Conservation (phyloP, 2,888 invertebrate genomes). For the Mesorhabditis belari region DNA sequence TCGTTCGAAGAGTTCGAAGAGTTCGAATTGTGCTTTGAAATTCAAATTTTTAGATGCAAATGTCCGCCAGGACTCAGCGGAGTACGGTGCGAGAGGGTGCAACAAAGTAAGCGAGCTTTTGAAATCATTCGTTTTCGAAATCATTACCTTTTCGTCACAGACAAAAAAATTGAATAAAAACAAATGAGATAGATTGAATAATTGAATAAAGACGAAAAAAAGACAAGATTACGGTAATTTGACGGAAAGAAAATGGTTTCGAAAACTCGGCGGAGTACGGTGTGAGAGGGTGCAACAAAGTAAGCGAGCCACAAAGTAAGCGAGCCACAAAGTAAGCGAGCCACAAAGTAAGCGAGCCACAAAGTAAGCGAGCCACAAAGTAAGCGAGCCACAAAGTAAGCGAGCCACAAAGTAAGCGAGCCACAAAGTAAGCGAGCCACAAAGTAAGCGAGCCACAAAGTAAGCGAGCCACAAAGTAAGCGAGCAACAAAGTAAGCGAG, state of each 20-base stretch:
- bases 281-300: slow-evolving; percentile 18
- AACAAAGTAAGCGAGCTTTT: slow-evolving; percentile 12
- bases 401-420: too few species aligned
- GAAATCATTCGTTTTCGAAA: background rate
- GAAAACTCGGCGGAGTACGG: slow-evolving; percentile 20
- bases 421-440: too few species aligned
- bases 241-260: background rate
- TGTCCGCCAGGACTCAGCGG: slow-evolving; percentile 23
- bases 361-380: too few species aligned
- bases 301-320: too few species aligned
- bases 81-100: slow-evolving; percentile 13
- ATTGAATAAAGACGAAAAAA: background rate
- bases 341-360: too few species aligned
- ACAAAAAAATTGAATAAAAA: background rate
- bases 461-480: too few species aligned
- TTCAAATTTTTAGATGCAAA: background rate
- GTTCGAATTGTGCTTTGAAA: slow-evolving; percentile 2
- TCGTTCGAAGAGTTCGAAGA: slow-evolving; percentile 15
- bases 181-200: background rate
- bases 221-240: too few species aligned
- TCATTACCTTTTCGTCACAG: background rate
- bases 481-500: too few species aligned
- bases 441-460: too few species aligned
- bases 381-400: too few species aligned
- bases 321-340: too few species aligned